Evolutionary conservation across 2,888 invertebrate species (phyloP).

Genomic region (Hipparchia semele): DNA sequence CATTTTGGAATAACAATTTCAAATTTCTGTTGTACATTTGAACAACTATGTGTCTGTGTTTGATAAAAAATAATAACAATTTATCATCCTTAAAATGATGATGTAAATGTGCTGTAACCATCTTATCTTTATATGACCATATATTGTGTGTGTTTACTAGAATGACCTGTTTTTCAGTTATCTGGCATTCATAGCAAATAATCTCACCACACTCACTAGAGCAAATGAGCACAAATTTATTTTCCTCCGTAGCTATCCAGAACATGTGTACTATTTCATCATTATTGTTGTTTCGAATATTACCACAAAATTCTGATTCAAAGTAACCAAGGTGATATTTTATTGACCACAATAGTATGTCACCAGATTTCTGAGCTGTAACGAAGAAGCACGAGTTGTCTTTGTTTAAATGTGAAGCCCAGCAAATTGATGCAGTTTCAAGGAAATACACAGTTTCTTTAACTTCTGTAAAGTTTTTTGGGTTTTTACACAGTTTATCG

Average conservation of each 20-base stretch:
- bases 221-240: constrained; percentile 53
- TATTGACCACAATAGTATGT: constrained; percentile 62
- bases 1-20: constrained; percentile 52
- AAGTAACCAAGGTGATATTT: constrained; percentile 40
- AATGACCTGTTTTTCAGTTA: constrained; percentile 46
- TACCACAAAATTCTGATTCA: constrained; percentile 44
- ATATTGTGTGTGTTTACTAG: constrained; percentile 44
- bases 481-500: constrained; percentile 35
- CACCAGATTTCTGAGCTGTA: constrained; percentile 65
- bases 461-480: constrained; percentile 49
- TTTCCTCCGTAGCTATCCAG: constrained; percentile 54
- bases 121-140: constrained; percentile 67
- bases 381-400: constrained; percentile 60
- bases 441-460: constrained; percentile 54
- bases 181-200: constrained; percentile 48
- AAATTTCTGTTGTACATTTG: constrained; percentile 54
- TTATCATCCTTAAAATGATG: constrained; percentile 49
- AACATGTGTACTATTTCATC: constrained; percentile 54
- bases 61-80: constrained; percentile 58
- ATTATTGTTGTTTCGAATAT: constrained; percentile 43
- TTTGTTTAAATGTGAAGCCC: constrained; percentile 52
- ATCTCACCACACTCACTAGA: constrained; percentile 60
- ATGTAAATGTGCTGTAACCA: constrained; percentile 54
- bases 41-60: constrained; percentile 66
- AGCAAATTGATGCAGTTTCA: constrained; percentile 60